Evolutionary conservation across 2,113 vertebrate species (phyloP).

Genomic region (Shinisaurus crocodilurus): DNA sequence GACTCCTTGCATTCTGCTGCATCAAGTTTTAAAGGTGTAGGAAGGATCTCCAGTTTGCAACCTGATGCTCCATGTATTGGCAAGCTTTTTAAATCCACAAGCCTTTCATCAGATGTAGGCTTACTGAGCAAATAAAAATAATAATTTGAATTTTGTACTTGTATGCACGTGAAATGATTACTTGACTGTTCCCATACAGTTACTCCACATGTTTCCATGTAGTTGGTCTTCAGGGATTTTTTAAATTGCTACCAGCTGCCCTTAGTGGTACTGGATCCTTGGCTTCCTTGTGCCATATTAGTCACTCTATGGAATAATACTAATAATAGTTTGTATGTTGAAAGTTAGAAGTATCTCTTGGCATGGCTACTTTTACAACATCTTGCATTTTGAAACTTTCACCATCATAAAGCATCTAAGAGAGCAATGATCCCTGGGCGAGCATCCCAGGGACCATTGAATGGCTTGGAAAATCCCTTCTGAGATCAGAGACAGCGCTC

Average conservation of each 20-base stretch:
- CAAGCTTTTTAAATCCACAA: neutral
- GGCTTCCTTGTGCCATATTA: neutral
- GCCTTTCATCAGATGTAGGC: neutral
- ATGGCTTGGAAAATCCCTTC: too few relatives aligned
- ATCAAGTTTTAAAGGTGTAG: neutral
- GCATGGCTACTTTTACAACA: neutral
- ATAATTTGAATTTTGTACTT: neutral
- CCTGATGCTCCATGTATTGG: neutral
- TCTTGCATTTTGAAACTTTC: neutral
- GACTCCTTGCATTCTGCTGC: neutral
- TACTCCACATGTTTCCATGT: neutral
- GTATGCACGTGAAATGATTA: neutral
- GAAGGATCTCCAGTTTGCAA: neutral
- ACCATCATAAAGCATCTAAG: neutral
- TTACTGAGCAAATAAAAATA: neutral
- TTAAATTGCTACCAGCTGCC: neutral
- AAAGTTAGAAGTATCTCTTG: constrained; percentile 1
- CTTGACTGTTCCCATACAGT: neutral
- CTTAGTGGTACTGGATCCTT: neutral
- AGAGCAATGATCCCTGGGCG: too few relatives aligned
- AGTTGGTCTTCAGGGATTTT: neutral
- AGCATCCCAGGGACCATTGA: too few relatives aligned
- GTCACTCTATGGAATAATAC: neutral
- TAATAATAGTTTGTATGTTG: neutral
- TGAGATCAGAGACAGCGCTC: too few relatives aligned